These are phyloP conservation scores for Myiagra hebetior DNA, from an alignment of 2,113 vertebrate genomes.

Conservation along the genomic window DNA sequence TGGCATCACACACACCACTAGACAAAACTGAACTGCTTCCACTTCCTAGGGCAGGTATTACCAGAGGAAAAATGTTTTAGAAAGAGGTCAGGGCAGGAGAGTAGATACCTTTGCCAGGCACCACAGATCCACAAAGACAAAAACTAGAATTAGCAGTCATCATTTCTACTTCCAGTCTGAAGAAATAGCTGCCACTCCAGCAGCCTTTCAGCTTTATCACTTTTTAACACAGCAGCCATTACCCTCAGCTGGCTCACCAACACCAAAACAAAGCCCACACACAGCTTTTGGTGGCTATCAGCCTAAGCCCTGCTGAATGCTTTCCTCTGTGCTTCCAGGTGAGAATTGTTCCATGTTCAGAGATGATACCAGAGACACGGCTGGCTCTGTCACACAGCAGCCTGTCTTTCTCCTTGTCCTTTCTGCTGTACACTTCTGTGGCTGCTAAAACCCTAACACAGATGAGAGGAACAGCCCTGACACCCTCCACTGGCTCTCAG, in stretches of 20 bases:
- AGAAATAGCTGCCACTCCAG: background rate
- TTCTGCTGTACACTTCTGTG: background rate
- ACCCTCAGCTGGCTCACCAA: background rate
- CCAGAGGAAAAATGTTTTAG: background rate
- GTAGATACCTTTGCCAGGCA: background rate
- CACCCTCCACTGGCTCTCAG: background rate
- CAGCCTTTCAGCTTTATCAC: background rate
- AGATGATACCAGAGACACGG: background rate
- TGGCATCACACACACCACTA: background rate
- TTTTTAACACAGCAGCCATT: background rate
- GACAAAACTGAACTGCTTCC: background rate
- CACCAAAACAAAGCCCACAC: background rate
- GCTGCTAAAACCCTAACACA: background rate
- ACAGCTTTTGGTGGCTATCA: background rate
- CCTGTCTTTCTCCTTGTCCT: background rate
- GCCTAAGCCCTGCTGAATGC: background rate
- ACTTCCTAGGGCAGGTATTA: background rate
- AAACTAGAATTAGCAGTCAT: background rate
- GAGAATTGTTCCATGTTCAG: background rate
- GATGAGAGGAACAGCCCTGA: background rate
- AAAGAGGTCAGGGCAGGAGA: background rate
- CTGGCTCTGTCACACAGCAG: background rate
- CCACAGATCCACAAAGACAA: background rate
- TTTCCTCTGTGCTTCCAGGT: background rate
- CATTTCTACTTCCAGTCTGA: background rate